Evolutionary conservation across 2,113 vertebrate genomes (phyloP).

Genomic region (Rhinolophus sinicus): DNA sequence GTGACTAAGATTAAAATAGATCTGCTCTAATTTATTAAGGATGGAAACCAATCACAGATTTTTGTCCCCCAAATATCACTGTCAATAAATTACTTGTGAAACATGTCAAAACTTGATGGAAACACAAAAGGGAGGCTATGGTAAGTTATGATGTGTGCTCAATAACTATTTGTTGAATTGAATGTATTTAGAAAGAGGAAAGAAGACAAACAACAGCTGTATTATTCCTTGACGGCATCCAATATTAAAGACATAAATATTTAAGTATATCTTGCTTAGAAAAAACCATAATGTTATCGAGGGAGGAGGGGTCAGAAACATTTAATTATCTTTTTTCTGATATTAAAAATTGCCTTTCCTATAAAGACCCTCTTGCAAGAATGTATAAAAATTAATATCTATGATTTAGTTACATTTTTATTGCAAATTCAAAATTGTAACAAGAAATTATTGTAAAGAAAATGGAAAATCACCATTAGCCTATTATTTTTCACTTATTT

Average conservation of each 20-base stretch:
- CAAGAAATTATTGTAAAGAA: neutral
- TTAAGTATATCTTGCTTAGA: neutral
- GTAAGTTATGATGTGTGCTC: neutral
- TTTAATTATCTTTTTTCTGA: neutral
- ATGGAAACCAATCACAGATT: neutral
- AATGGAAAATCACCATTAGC: neutral
- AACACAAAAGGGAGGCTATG: neutral
- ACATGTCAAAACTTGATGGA: neutral
- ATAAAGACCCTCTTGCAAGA: neutral
- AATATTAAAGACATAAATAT: constrained; percentile 41
- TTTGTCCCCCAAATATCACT: neutral
- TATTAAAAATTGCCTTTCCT: neutral
- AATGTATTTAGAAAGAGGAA: neutral
- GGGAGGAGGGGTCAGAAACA: neutral
- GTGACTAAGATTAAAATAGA: neutral
- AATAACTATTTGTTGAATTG: constrained; percentile 26
- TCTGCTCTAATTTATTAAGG: neutral
- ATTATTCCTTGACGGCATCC: neutral
- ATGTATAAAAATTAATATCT: neutral
- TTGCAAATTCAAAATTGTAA: neutral
- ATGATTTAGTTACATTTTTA: constrained; percentile 20
- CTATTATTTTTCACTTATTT: neutral
- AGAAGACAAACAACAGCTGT: neutral
- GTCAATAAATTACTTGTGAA: constrained; percentile 21
- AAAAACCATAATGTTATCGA: neutral